Evolutionary conservation across 2,113 vertebrate species (phyloP), one percentile per base, ranked within the genome.

Genomic region (Cynoglossus semilaevis): DNA sequence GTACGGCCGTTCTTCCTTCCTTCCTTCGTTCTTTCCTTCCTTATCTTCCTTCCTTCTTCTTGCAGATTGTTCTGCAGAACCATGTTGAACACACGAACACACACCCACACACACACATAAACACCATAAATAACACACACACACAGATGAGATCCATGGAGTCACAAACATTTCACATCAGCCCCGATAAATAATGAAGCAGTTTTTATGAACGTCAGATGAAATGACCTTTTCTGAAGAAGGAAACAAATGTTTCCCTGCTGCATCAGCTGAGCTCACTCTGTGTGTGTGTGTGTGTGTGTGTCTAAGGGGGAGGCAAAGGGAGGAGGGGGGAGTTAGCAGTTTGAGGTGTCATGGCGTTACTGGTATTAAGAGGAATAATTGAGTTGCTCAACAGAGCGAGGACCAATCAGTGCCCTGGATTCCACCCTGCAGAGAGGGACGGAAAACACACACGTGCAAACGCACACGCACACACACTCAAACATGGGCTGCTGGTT

Each of bases 381-480:
- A 87, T 83, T 81, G 85, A 81, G 82, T 83, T 87, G 82, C 60
- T 85, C 85, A 83, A 15, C 69, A 73, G 68, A 85, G 68, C 76
- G 73, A 77, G 67, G 66, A 79, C 74, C 81, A 77, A 77, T 84
- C 71, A 72, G 65, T 18, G 7, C 51, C 42, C 34, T 68, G 53
- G 18, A 19, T 70, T 70, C 73, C 74, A 63, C 61, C 68, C 59
- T 63, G 59, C 63, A 57, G 74, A 61, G 66, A 59, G 40, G 60
- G 29, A 63, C 22, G 6, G 29, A 50, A 18, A 60, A 22, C 48
- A 45, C 18, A 22, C 16, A 59, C 40, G 44, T 10, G 51, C 60
- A 58, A 8, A 2, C 1, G 10, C 12, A 41, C 38, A 37, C 50
- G 50, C 56, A 58, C 59, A 43, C 37, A 43, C 46, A 62, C 51